These are phyloP conservation scores for Vimba vimba DNA, from an alignment of 2,113 vertebrate genomes.

Conservation along the genomic window DNA sequence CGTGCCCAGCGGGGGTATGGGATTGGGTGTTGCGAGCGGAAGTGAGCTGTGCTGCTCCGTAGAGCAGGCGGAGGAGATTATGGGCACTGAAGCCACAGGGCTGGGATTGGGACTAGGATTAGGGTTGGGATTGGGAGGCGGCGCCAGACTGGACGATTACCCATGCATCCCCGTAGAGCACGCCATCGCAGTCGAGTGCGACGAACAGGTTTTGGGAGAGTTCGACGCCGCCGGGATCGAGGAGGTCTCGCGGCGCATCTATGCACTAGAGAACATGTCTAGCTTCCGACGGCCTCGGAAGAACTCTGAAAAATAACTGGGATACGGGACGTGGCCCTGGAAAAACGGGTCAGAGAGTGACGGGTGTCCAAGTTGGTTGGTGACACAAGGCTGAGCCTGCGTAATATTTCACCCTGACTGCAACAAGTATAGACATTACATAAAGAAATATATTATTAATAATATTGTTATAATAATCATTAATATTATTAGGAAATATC, in stretches of 20 bases:
- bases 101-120: slow-evolving; percentile 60
- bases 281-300: slow-evolving; percentile 93
- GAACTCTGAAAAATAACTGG: slow-evolving; percentile 90
- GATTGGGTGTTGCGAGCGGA: neutral
- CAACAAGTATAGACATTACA: slow-evolving; percentile 44
- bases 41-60: slow-evolving; percentile 83
- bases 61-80: slow-evolving; percentile 95
- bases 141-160: slow-evolving; percentile 84
- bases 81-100: slow-evolving; percentile 89
- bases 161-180: slow-evolving; percentile 93
- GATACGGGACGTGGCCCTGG: slow-evolving; percentile 18
- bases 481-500: slow-evolving; percentile 56
- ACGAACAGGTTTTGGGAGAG: slow-evolving; percentile 95
- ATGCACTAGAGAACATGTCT: slow-evolving; percentile 92
- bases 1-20: slow-evolving; percentile 59
- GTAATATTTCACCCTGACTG: slow-evolving; percentile 33
- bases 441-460: slow-evolving; percentile 51
- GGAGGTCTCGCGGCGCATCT: slow-evolving; percentile 97
- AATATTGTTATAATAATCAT: slow-evolving; percentile 43
- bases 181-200: slow-evolving; percentile 92
- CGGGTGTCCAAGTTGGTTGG: neutral
- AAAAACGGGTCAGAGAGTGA: slow-evolving; percentile 5
- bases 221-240: slow-evolving; percentile 83
- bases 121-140: slow-evolving; percentile 64
- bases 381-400: slow-evolving; percentile 11